Base-by-base conservation (phyloP, 2,888 invertebrate genomes). In the Azorinus chamasolen region DNA sequence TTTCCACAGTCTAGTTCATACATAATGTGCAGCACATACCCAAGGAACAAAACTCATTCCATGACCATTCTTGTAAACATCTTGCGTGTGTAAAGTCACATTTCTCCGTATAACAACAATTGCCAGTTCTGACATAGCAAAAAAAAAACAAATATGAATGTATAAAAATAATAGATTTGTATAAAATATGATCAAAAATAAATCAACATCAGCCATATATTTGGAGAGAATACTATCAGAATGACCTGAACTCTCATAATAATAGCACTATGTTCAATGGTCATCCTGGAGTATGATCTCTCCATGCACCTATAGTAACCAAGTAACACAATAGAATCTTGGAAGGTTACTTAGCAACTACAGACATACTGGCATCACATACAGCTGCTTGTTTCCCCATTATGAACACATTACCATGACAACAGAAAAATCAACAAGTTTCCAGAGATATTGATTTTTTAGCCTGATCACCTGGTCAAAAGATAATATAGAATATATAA, bases 151-250 rank as follows among this genome's bases (percentile, higher is more conserved):
- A 87, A 86, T 85, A 86, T 80, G 85, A 88, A 89, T 88, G 88
- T 89, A 89, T 88, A 89, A 89, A 89, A 89, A 89, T 89, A 89
- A 89, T 88, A 88, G 87, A 88, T 89, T 89, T 85, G 84, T 88
- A 86, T 84, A 89, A 89, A 89, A 88, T 83, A 86, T 84, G 82
- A 84, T 88, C 86, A 88, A 88, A 88, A 88, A 86, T 86, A 88
- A 87, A 85, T 83, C 82, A 84, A 79, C 82, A 68, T 76, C 77
- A 77, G 71, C 73, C 83, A 79, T 70, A 61, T 32, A 32, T 32
- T 6, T 32, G 32, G 32, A 32, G 32, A 32, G 4, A 6, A 32
- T 32, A 32, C 32, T 32, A 32, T 32, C 32, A 32, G 32, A 32
- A 32, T 6, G 32, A 10, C 32, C 32, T 6, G 32, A 32, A 10